A percentile compares a stretch with the other conserved stretches of the same genome.
Conservation (phyloP, 2,888 invertebrate species). For the Thereva nobilitata region DNA sequence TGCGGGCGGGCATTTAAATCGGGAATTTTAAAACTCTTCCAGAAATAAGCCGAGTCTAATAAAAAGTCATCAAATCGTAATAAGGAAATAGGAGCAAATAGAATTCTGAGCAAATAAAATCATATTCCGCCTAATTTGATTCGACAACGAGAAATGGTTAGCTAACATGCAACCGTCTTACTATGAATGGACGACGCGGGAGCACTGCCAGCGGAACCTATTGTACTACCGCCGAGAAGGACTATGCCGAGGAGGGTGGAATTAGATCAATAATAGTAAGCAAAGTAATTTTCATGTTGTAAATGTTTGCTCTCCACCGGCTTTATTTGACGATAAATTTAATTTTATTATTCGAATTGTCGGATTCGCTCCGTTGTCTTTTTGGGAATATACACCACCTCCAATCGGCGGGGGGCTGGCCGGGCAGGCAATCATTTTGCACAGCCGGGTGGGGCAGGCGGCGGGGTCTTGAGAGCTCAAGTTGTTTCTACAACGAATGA, state of each 20-base stretch:
- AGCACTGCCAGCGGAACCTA: neutral
- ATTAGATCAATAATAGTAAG: conserved; percentile 29
- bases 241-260: neutral
- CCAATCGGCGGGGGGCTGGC: too few species aligned
- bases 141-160: conserved; percentile 36
- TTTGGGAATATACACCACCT: neutral
- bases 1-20: too few species aligned
- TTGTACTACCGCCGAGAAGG: conserved; percentile 7
- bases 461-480: neutral
- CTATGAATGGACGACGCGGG: conserved; percentile 23
- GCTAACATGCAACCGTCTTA: conserved; percentile 36
- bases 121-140: conserved; percentile 37
- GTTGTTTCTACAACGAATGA: neutral
- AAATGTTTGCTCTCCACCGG: conserved; percentile 24
- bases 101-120: conserved; percentile 26
- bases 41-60: neutral
- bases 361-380: conserved; percentile 21
- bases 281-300: conserved; percentile 28
- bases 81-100: conserved; percentile 19
- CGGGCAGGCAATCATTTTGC: too few species aligned
- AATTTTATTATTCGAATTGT: conserved; percentile 37
- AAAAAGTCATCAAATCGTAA: conserved; percentile 18
- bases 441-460: too few species aligned
- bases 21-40: neutral
- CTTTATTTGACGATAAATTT: conserved; percentile 31